Evolutionary conservation across 2,113 vertebrate genomes (phyloP), one percentile per base, ranked within the genome.

Genomic region (Corapipo altera): DNA sequence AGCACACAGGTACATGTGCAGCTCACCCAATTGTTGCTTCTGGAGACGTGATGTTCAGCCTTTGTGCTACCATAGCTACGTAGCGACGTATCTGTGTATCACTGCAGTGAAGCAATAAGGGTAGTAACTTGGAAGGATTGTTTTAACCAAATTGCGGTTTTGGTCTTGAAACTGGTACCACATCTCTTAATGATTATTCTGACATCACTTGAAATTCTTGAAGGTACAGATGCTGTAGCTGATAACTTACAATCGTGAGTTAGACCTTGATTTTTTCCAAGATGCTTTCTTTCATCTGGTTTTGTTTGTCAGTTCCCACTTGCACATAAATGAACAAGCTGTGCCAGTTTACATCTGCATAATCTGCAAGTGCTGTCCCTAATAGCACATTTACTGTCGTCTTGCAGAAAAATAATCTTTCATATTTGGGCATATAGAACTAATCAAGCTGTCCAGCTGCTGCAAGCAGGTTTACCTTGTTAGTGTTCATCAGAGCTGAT

Each of bases 391-490:
- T 49, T 77, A 44, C 72, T 67, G 71, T 55, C 70, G 69, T 46
- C 79, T 94, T 84, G 59, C 58, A 86, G 91, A 72, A 88, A 61
- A 91, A 55, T 55, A 70, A 86, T 75, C 61, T 94, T 95, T 92
- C 20, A 0, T 91, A 74, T 94, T 88, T 80, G 72, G 33, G 43
- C 32, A 30, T 43, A 26, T 81, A 91, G 85, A 80, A 51, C 46
- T 84, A 88, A 77, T 77, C 64, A 46, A 92, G 72, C 76, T 71
- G 52, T 64, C 86, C 83, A 91, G 84, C 69, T 96, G 79, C 76
- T 95, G 55, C 59, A 84, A 84, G 65, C 49, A 46, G 77, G 35
- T 93, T 93, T 93, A 39, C 30, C 86, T 95, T 93, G 80, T 91
- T 90, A 86, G 75, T n/a, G 51, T 51, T 92, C 49, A 90, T 80